Conservation (phyloP, 2,888 invertebrate species). For the Diplolepis rosae region DNA sequence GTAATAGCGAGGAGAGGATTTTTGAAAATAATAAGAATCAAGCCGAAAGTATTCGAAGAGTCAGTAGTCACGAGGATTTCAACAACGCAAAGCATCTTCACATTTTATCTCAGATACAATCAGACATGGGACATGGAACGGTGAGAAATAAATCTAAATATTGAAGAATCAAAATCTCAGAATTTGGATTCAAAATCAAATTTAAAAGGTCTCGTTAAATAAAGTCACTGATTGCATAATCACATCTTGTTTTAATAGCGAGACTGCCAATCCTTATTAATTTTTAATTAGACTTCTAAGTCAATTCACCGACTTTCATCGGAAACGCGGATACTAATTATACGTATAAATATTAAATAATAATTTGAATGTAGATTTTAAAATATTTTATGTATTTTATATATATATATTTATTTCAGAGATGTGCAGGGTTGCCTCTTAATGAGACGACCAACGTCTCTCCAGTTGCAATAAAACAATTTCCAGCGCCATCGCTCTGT, state of each 20-base stretch:
- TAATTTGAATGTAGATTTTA: not conserved
- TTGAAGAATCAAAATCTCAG: not conserved
- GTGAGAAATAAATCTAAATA: slow-evolving; percentile 55
- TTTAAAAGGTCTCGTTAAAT: not conserved
- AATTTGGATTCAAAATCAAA: not conserved
- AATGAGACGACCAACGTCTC: slow-evolving; percentile 71
- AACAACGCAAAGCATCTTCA: slow-evolving; percentile 68
- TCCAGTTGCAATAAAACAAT: slow-evolving; percentile 63
- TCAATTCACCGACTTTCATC: not conserved
- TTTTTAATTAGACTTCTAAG: not conserved
- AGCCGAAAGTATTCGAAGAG: slow-evolving; percentile 73
- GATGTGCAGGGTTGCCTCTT: slow-evolving; percentile 67
- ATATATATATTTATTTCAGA: slow-evolving; percentile 50
- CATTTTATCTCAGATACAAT: slow-evolving; percentile 63
- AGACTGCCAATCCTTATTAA: not conserved
- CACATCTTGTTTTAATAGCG: not conserved
- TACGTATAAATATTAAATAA: not conserved
- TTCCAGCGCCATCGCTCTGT: slow-evolving; percentile 63
- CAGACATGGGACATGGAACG: slow-evolving; percentile 72
- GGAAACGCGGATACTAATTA: not conserved
- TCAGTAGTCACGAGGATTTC: slow-evolving; percentile 80
- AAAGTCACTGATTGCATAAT: not conserved
- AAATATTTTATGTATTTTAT: not conserved
- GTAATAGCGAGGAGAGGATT: slow-evolving; percentile 71
- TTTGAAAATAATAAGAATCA: slow-evolving; percentile 61